These are phyloP conservation scores for Patiria miniata DNA, from an alignment of 35 echinoderm and acorn worm genomes.

Conservation along the genomic window DNA sequence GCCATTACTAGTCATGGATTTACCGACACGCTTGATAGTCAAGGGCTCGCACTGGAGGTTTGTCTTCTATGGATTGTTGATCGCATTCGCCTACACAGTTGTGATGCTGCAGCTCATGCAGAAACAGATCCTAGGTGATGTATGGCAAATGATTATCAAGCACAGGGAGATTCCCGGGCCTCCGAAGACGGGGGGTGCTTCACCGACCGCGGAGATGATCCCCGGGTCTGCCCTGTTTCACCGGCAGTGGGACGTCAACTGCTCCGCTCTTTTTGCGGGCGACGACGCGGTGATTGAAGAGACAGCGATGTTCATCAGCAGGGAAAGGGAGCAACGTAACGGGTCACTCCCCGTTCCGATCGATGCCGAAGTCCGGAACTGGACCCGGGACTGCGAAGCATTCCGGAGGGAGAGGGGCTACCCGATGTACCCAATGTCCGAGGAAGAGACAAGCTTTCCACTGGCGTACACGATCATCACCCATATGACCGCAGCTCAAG, in stretches of 20 bases:
- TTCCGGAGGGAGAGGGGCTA: slow-evolving; percentile 21
- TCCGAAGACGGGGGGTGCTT: no score
- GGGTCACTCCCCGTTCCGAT: slow-evolving; percentile 6
- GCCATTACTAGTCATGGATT: no score
- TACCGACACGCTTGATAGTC: no score
- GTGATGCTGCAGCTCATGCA: no score
- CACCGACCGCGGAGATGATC: no score
- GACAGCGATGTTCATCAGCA: neutral
- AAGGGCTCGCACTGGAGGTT: no score
- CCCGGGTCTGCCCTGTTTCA: neutral
- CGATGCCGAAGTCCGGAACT: slow-evolving; percentile 10
- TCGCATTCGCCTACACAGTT: no score
- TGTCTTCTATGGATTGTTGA: no score
- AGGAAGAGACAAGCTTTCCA: slow-evolving; percentile 55
- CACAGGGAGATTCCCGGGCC: no score
- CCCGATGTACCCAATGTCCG: slow-evolving; percentile 26
- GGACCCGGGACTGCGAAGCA: slow-evolving; percentile 26
- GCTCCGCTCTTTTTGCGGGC: slow-evolving; percentile 26
- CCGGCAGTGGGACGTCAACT: slow-evolving; percentile 50
- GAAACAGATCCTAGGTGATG: no score
- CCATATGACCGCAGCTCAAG: slow-evolving; percentile 48
- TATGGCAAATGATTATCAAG: no score
- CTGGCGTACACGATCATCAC: slow-evolving; percentile 65
- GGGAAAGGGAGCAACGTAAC: neutral
- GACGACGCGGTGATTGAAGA: neutral